Evolutionary conservation across 92 coral and sea anemone genomes (phyloP), one percentile per base, ranked within the genome.

Genomic region (Palythoa grandis): DNA sequence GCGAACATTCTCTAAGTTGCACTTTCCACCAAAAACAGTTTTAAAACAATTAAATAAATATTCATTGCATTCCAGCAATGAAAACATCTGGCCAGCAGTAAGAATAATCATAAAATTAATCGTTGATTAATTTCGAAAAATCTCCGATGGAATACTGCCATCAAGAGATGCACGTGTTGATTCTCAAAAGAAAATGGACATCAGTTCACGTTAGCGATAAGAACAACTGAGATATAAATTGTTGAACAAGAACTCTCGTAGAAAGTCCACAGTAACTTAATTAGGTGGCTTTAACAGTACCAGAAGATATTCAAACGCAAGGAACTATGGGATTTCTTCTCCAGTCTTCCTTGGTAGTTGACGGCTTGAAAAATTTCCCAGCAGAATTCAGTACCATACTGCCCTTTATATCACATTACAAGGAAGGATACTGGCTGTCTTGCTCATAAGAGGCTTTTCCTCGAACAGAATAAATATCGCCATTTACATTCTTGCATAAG

Each of bases 71-170:
- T 74, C 2, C 11, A 47, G 35, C 60, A 50, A 37, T 60, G 25
- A 17, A 19, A 70, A 70, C 48, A 50, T 22, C 78, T 74, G 78
- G 47, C 78, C 78, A 74, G 78, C 78, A 74, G 78, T 25, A 43
- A 43, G 50, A 74, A 74, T 25, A 74, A 13, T 73, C 9, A 5
- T 43, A 17, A 50, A 74, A 74, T 54, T 25, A 12, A 23, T n/a
- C 15, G 4, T 73, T 38, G 35, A 48, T 20, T 50, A 20, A 11
- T 20, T n/a, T 10, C 12, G 37, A 71, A 71, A 71, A 12, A n/a
- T 74, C 29, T 22, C 38, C 38, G 7, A 74, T 47, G 10, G 37
- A 50, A n/a, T 74, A n/a, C 29, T 38, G 16, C 60, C 39, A 22
- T 10, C 78, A 22, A 7, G 4, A 50, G 61, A 50, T 23, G 9